Base-by-base conservation (phyloP, 2,888 invertebrate species). In the Colostygia pectinataria region DNA sequence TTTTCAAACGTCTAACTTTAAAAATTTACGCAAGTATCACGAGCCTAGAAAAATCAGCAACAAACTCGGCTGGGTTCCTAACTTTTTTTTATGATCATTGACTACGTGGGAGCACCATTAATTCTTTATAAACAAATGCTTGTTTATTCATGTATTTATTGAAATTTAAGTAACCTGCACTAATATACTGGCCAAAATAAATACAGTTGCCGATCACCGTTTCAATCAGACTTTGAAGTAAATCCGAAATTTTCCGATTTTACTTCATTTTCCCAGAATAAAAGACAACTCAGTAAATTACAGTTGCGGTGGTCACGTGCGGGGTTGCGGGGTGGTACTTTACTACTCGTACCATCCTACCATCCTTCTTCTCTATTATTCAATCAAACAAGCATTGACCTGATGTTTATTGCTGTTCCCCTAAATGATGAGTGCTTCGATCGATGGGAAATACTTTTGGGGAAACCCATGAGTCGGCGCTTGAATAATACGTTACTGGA, bases 401-500 rank as follows among this genome's bases (percentile, higher is more conserved):
- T 74, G 71, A 72, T 75, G 77, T 76, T 74, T 83, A 78, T 77
- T 71, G 68, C 69, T 63, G 63, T 69, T 71, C 69, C 81, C 81
- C 74, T 77, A 76, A 78, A 80, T 77, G 65, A 77, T 77, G 66
- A 66, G 65, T 64, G 65, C 57, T 57, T 40, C 69, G 73, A 79
- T 85, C 84, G 72, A 85, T 83, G 70, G 57, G 49, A 47, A 43
- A 42, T 54, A 67, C 65, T 71, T 71, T 48, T 61, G 82, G 85
- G 80, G 74, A 84, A 85, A 77, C 77, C 85, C 83, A 76, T 70
- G 76, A 80, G 62, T 80, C 69, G 71, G 55, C 70, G 58, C 56
- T 36, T 48, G 38, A 25, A 34, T 42, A 38, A 39, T 49, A 28
- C 33, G 15, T 32, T 43, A 8, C 25, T 31, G 39, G 37, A 41